Evolutionary conservation across 2,888 invertebrate genomes (phyloP).

Genomic region (Tillus elongatus): DNA sequence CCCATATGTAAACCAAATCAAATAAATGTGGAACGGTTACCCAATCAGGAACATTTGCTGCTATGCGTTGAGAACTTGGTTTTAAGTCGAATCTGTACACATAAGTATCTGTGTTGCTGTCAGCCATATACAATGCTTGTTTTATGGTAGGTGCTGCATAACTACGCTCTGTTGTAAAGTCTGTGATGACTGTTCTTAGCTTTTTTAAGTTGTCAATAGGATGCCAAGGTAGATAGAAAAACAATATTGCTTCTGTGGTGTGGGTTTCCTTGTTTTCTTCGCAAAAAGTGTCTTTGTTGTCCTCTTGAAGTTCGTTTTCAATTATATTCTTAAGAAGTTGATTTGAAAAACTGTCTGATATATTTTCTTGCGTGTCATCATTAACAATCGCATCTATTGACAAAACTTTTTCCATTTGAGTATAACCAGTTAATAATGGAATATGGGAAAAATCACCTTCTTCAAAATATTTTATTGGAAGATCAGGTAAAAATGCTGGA

Average conservation of each 20-base stretch:
- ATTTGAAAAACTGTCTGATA: too few relatives aligned
- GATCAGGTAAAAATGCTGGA: conserved; percentile 56
- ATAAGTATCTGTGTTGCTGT: conserved; percentile 50
- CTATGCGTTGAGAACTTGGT: conserved; percentile 55
- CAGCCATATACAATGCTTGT: conserved; percentile 56
- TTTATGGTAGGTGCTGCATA: conserved; percentile 64
- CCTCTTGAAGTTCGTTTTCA: too few relatives aligned
- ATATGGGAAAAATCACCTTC: conserved; percentile 56
- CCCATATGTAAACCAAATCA: conserved; percentile 74
- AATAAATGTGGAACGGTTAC: conserved; percentile 72
- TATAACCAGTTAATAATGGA: conserved; percentile 61
- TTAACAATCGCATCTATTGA: conserved; percentile 45
- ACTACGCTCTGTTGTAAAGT: conserved; percentile 63
- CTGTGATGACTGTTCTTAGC: conserved; percentile 56
- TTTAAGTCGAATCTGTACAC: conserved; percentile 70
- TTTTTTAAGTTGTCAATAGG: conserved; percentile 52
- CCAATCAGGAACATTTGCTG: conserved; percentile 65
- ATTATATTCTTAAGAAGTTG: too few relatives aligned
- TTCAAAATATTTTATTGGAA: conserved; percentile 55
- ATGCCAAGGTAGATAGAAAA: too few relatives aligned
- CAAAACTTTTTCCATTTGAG: conserved; percentile 72
- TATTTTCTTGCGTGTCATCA: too few relatives aligned
- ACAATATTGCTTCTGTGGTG: conserved; percentile 62
- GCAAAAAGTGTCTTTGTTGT: too few relatives aligned
- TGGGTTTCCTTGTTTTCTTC: conserved; percentile 55